Percentiles rank a stretch among this genome's conserved stretches.
These are phyloP conservation scores for Callionymus lyra DNA, from an alignment of 2,113 vertebrate species.

Conservation along the genomic window DNA sequence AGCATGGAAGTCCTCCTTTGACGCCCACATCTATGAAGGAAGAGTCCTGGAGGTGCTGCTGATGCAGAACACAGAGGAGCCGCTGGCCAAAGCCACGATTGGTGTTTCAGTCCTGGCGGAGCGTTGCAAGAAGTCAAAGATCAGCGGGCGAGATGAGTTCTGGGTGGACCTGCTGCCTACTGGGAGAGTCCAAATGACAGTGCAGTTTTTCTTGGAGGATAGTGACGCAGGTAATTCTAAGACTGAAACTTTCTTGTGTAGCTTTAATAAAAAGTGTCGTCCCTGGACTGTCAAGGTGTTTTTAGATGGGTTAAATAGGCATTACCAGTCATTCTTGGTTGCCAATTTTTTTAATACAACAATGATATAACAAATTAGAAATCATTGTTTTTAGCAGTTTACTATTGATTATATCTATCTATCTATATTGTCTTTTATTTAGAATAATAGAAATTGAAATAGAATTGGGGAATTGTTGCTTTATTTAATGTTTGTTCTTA, in stretches of 20 bases:
- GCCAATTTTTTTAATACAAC: no score
- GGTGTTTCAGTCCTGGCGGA: conserved; percentile 85
- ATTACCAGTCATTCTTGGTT: no score
- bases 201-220: conserved; percentile 66
- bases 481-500: no score
- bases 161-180: conserved; percentile 78
- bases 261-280: no score
- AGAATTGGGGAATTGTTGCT: no score
- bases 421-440: no score
- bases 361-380: no score
- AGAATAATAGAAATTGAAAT: no score
- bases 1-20: conserved; percentile 83
- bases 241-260: neutral
- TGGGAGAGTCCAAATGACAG: conserved; percentile 60
- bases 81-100: conserved; percentile 83
- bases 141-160: conserved; percentile 76
- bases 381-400: no score
- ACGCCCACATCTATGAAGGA: conserved; percentile 91
- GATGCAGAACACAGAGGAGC: conserved; percentile 82
- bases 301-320: no score
- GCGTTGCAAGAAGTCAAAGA: conserved; percentile 80
- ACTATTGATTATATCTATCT: no score
- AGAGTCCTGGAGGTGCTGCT: conserved; percentile 89
- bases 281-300: no score
- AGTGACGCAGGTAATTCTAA: conserved; percentile 43